phyloP scores from a whole-genome alignment of 2,888 invertebrate genomes.

The Taphrorychus bicolor region DNA sequence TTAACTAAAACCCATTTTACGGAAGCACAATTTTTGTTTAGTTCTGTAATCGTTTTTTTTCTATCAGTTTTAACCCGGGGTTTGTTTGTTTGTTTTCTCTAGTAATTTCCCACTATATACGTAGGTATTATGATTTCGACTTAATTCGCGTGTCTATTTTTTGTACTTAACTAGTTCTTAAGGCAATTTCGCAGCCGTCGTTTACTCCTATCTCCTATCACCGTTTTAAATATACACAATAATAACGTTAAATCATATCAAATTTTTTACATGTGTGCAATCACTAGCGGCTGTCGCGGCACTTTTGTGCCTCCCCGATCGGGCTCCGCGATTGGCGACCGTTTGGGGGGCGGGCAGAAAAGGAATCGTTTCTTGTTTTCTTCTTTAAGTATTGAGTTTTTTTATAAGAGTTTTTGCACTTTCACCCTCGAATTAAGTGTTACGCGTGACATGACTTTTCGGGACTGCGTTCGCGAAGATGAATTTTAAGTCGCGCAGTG shows the following conservation, averaged over 20 bases:
- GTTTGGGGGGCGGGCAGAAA: not conserved
- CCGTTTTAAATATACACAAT: slow-evolving; percentile 43
- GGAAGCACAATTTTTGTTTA: not conserved
- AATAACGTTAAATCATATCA: slow-evolving; percentile 50
- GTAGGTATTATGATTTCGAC: slow-evolving; percentile 30
- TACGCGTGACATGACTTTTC: slow-evolving; percentile 10
- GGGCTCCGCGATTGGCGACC: no score
- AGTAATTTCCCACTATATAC: slow-evolving; percentile 1
- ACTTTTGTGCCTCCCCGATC: slow-evolving; percentile 11
- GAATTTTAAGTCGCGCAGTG: no score
- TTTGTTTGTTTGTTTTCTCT: not conserved
- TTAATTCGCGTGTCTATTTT: slow-evolving; percentile 28
- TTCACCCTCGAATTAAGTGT: slow-evolving; percentile 20
- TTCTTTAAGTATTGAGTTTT: slow-evolving; percentile 9
- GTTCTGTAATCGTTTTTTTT: slow-evolving; percentile 11
- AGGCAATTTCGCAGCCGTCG: slow-evolving; percentile 39
- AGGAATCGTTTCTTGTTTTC: not conserved
- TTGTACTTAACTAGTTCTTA: slow-evolving; percentile 47
- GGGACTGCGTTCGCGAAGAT: not conserved
- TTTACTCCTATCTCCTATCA: slow-evolving; percentile 25
- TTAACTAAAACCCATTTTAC: not conserved
- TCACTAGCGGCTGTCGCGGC: slow-evolving; percentile 46
- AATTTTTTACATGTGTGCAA: slow-evolving; percentile 50
- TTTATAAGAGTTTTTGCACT: slow-evolving; percentile 34
- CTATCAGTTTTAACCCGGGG: slow-evolving; percentile 2